Evolutionary conservation across 2,888 invertebrate genomes (phyloP), one percentile per base, ranked within the genome.

Genomic region (Iphiclides podalirius): DNA sequence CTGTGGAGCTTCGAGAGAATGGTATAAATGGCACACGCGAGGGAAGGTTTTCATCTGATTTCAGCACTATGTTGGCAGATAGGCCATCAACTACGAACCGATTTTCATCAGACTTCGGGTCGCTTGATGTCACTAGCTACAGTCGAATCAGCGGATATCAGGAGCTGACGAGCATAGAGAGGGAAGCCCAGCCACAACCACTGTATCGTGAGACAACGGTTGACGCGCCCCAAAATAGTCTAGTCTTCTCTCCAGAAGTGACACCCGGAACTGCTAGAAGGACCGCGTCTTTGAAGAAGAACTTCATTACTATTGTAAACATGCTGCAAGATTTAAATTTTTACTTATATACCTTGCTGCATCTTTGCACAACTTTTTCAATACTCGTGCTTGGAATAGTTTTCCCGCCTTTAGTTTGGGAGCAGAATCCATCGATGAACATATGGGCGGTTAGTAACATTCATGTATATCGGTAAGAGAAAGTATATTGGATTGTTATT

Each of bases 151-250:
- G 65, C 39, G 77, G 80, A 1, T 88, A 86, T 43, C 82, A 76
- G 52, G 88, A 89, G 54, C 57, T 89, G 15, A 83, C 85, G 52
- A 77, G 66, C 51, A 90, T 89, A 45, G 86, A 89, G 26, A 73
- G 79, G 31, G 73, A 70, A 13, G 65, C 57, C 1, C 76, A 76
- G 14, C 90, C 91, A 1, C 86, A 86, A 50, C 90, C 91, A 0
- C 61, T 91, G 35, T 91, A 91, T 55, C 81, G 90, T 36, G 91
- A 90, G 60, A 88, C 89, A 0, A 90, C 90, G 1, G 77, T 91
- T 0, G 85, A 90, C 57, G 85, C 82, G 28, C 79, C 79, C 0
- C 70, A 71, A 12, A 72, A 67, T 16, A 72, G 64, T 28, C 60
- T 84, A 8, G 72, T 80, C 0, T 89, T 88, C 40, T 70, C 81